Percentiles rank a stretch among this genome's conserved stretches.
These are phyloP conservation scores for Troides oblongomaculatus DNA, from an alignment of 2,888 invertebrate species.

Conservation along the genomic window DNA sequence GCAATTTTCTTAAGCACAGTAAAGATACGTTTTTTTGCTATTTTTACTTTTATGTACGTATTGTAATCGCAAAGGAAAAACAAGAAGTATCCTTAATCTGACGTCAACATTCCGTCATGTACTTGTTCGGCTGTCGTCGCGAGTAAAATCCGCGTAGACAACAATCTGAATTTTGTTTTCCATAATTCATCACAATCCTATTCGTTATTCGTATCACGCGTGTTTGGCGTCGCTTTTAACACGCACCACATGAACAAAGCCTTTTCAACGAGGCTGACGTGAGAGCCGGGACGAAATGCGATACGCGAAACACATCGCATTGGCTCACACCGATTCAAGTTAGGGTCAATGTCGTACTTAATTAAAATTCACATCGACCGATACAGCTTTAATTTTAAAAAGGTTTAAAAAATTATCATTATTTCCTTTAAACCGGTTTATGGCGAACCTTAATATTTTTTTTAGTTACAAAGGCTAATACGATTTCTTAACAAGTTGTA, in stretches of 20 bases:
- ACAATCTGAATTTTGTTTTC: conserved; percentile 31
- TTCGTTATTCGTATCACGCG: conserved; percentile 31
- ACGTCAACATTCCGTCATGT: conserved; percentile 16
- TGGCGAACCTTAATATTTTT: not conserved
- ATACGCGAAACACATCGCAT: conserved; percentile 22
- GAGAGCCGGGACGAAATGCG: conserved; percentile 13
- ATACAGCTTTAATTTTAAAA: not conserved
- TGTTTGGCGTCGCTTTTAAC: conserved; percentile 26
- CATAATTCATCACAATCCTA: conserved; percentile 25
- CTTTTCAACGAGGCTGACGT: conserved; percentile 25
- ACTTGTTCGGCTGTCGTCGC: conserved; percentile 3
- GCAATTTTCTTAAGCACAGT: no score
- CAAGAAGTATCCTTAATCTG: not conserved
- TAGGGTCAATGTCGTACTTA: conserved; percentile 24
- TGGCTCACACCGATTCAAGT: conserved; percentile 2
- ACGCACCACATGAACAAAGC: conserved; percentile 26
- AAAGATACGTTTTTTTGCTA: not conserved
- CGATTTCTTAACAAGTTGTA: no score
- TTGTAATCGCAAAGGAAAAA: not conserved
- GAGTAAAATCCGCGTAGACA: conserved; percentile 25
- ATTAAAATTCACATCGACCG: conserved; percentile 8
- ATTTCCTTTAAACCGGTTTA: not conserved
- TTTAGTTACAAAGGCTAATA: no score
- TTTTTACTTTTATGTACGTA: not conserved
- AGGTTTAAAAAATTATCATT: not conserved